Evolutionary conservation across 2,888 invertebrate genomes (phyloP), one percentile per base, ranked within the genome.

Genomic region (Eucriotettix oculatus): DNA sequence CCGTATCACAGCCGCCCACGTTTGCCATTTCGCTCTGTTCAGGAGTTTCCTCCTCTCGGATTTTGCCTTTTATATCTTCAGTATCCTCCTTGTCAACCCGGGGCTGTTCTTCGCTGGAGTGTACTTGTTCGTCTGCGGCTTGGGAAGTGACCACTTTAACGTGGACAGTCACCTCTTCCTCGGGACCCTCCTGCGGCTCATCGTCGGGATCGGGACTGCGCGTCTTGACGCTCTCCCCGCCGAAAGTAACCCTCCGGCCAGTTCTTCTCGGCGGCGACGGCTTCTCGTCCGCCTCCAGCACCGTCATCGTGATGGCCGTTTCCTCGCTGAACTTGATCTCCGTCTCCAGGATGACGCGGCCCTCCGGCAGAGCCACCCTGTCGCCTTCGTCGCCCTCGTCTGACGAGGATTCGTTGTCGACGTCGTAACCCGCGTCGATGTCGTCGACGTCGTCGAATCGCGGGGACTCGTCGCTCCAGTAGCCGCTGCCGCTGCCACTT

Each of bases 221-320:
- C 72, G 90, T 80, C 76, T 90, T 90, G 7, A 90, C 85, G 64
- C 87, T 80, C 74, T 90, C 90, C n/a, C 90, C 90, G 9, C 90
- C 90, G 66, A 90, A 90, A 57, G 87, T 83, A 10, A 90, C 90
- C 68, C 87, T 80, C 69, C 48, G 48, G 48, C 48, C 48, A 48
- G 29, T 29, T 29, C 29, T 29, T 7, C 29, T 29, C 29, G 29
- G 29, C 29, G 29, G 29, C 3, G 29, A 7, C 29, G 29, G 29
- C 3, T 5, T 7, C 29, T n/a, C 48, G 48, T 81, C 58, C 68
- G 85, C 84, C 71, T 90, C 90, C 29, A 90, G 75, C 59, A 90
- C 87, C 44, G 89, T 85, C 88, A 90, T 89, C 0, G 87, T 90
- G 44, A 90, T 83, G 0, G 86, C 85, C 0, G 87, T 87, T 63